Evolutionary conservation across 2,888 invertebrate genomes (phyloP), one percentile per base, ranked within the genome.

Genomic region (Antitype chi): DNA sequence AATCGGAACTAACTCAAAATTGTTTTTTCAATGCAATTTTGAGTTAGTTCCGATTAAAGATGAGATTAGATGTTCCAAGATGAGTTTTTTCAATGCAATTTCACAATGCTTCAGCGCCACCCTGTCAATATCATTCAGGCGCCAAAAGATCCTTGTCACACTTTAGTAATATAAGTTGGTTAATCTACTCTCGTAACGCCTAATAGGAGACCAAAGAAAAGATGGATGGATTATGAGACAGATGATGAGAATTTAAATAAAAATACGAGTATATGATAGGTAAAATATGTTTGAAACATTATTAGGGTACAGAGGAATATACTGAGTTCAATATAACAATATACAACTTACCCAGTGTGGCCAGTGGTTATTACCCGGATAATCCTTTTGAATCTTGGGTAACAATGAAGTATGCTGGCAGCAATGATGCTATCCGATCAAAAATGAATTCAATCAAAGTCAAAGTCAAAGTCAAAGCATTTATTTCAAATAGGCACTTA

Each of bases 371-470:
- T 98, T 98, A 86, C 98, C 98, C 1, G 98, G 98, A 93, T 98
- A 98, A 66, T 98, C 98, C 92, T 99, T 99, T 90, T 99, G 98
- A 86, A 99, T 98, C 97, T 99, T 99, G n/a, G 92, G 99, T 99
- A 0, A 99, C 98, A 84, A 99, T 98, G 89, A 99, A 98, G 94
- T 99, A 99, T 11, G 99, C 99, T 0, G 99, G 99, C 76, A 99
- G 95, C 57, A 99, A 96, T 90, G 99, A 99, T 38, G 98, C 98
- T 94, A 99, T 98, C 55, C 99, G 97, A 93, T 99, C 99, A 96
- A 99, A 98, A 90, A 99, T 99, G 90, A 98, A 98, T 85, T 98
- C 98, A 81, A n/a, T n/a, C n/a, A n/a, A n/a, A n/a, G n/a, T n/a
- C n/a, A n/a, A n/a, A n/a, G n/a, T n/a, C n/a, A n/a, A n/a, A n/a